Base-by-base conservation (phyloP, 2,113 vertebrate species). In the Circaetus cinerascens region DNA sequence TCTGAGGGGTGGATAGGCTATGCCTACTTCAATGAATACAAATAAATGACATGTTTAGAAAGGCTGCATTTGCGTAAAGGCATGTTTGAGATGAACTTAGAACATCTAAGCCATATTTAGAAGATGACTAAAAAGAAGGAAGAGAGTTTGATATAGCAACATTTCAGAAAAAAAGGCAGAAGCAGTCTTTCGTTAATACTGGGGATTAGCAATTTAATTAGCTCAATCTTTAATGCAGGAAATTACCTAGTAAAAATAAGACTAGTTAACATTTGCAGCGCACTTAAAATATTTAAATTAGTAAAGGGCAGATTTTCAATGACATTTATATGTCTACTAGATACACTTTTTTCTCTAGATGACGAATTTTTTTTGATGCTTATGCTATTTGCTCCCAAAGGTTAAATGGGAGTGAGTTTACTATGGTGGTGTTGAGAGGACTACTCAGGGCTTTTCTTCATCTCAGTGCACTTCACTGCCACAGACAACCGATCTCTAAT, bases 141-240 rank as follows among this genome's bases (percentile, higher is more conserved):
- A 76, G 22, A 32, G 19, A n/a, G 32, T 84, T 84, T 87, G 27
- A 46, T 50, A 66, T 3, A 55, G 17, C 25, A 67, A 8, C 34
- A 32, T 74, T 91, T 94, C 36, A 82, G 60, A 15, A 71, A 41
- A 90, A 53, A 50, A 84, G 27, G 18, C 15, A 59, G 55, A 62
- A 87, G 15, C 38, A 46, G 36, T 51, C 20, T 85, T 89, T 87
- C 78, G 21, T 77, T 89, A 89, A 20, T 84, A 55, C 26, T 67
- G 27, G 15, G 32, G 32, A 91, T 95, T 87, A 93, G 48, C 43
- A 68, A 75, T n/a, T 93, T 89, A 87, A 94, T 85, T 89, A 89
- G 64, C 53, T 96, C 69, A 75, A 8, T 72, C 69, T 75, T 93
- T 81, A 91, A 64, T 85, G 34, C 51, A 81, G 86, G 72, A 91